Evolutionary conservation across 2,113 vertebrate species (phyloP), one percentile per base, ranked within the genome.

Genomic region (Cinclus cinclus): DNA sequence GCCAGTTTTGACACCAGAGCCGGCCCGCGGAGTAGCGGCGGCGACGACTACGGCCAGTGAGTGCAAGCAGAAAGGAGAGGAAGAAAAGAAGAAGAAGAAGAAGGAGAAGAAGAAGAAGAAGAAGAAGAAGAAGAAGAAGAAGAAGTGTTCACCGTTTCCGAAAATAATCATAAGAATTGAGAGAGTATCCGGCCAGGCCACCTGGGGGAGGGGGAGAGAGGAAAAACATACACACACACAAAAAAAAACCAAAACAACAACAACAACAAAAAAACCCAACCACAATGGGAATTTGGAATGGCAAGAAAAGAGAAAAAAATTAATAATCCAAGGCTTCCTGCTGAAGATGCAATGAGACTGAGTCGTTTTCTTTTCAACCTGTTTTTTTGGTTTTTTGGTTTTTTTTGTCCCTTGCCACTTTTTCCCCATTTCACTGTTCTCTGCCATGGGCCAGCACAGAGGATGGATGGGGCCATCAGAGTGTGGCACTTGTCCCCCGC

Each of bases 1-100:
- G 98, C 93, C 97, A 97, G 62, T 98, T 99, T 99, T 99, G 98
- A 99, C 95, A 96, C 35, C 19, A 95, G 75, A 83, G 96, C 91
- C 59, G 52, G 82, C 83, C 95, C 76, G 73, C 70, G 73, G 90
- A 91, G 65, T 9, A 94, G 97, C 85, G 87, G 93, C 91, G 41
- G 83, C 91, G 15, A 95, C 64, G 33, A 84, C 96, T 80, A 91
- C 49, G 27, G 83, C 89, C 89, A 79, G 63, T 83, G 64, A 91
- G 94, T 2, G 16, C 76, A 63, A 87, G 71, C 31, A 55, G 92
- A 89, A 69, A 70, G 92, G 76, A 91, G 86, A 86, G 75, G 85
- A 69, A 28, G 75, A 71, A 58, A 94, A 92, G 74, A 70, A 78
- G 65, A 85, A 83, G 91, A 96, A 90, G 82, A 70, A 92, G 74